These are phyloP conservation scores for Rhopilema esculentum DNA, from an alignment of 30 jellyfish, hydroid and myxozoan genomes.

Conservation along the genomic window DNA sequence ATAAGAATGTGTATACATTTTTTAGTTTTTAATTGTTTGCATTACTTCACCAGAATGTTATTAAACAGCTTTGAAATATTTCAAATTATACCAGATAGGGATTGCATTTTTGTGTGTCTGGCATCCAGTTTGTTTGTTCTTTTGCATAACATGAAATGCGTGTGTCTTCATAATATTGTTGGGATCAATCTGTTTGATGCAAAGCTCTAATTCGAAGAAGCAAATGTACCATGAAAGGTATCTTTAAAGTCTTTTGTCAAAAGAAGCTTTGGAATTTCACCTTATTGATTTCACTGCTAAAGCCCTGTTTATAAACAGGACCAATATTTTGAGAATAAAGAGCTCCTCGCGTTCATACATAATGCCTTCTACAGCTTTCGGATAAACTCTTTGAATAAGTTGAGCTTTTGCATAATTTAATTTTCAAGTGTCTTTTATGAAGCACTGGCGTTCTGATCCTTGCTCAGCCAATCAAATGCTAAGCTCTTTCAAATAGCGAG, in stretches of 20 bases:
- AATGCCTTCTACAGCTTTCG: not conserved
- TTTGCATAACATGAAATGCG: not conserved
- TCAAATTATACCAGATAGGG: not conserved
- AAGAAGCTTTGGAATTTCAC: not conserved
- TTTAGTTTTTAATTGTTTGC: not conserved
- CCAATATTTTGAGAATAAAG: not conserved
- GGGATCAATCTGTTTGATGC: not conserved
- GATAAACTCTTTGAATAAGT: not conserved
- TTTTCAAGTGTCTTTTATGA: not conserved
- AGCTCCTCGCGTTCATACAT: not conserved
- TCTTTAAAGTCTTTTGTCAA: not conserved
- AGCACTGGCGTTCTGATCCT: not conserved
- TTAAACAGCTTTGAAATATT: not conserved
- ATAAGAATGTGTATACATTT: too few species aligned
- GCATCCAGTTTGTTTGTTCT: not conserved
- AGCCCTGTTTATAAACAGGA: not conserved
- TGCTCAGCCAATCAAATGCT: constrained; percentile 23
- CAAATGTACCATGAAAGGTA: not conserved
- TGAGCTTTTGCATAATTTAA: constrained; percentile 14
- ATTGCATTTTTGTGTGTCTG: not conserved
- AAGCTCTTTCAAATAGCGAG: not conserved
- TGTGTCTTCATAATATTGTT: not conserved
- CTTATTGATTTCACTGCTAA: not conserved
- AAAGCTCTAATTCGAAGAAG: not conserved
- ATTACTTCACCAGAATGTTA: not conserved